Percentiles rank a stretch among this genome's conserved stretches.
Conservation (phyloP, 2,113 vertebrate species). For the Cheilinus undulatus region DNA sequence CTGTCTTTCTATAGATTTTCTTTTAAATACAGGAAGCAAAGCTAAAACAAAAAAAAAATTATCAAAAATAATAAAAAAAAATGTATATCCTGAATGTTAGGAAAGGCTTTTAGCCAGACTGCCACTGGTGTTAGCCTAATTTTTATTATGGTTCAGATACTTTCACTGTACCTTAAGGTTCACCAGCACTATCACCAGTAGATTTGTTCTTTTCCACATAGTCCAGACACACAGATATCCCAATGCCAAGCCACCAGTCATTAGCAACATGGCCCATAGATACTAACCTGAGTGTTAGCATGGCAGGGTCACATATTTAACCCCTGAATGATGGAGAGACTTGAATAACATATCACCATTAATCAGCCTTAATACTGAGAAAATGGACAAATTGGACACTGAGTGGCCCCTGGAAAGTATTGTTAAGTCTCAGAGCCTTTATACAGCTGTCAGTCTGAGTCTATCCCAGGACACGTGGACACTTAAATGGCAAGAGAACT, state of each 20-base stretch:
- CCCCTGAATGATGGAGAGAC: conserved; percentile 56
- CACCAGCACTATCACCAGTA: neutral
- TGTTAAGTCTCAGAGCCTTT: conserved; percentile 63
- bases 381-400: conserved; percentile 53
- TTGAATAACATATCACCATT: conserved; percentile 75
- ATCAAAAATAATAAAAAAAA: no score
- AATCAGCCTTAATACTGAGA: conserved; percentile 62
- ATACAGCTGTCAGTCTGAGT: conserved; percentile 66
- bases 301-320: conserved; percentile 76
- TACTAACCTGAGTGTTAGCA: conserved; percentile 55
- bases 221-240: conserved; percentile 28
- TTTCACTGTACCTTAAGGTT: no score
- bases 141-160: no score
- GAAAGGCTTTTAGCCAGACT: no score
- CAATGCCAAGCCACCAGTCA: conserved; percentile 52
- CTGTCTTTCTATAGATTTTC: no score
- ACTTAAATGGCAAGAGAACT: conserved; percentile 60
- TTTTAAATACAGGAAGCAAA: no score
- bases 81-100: no score
- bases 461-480: conserved; percentile 60
- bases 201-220: conserved; percentile 15
- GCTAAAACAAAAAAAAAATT: no score
- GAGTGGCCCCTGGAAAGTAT: conserved; percentile 42
- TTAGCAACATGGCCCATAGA: conserved; percentile 63
- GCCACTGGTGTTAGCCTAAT: no score